These are phyloP conservation scores for Piscicola geometra DNA, from an alignment of 2,888 invertebrate genomes.

Conservation along the genomic window DNA sequence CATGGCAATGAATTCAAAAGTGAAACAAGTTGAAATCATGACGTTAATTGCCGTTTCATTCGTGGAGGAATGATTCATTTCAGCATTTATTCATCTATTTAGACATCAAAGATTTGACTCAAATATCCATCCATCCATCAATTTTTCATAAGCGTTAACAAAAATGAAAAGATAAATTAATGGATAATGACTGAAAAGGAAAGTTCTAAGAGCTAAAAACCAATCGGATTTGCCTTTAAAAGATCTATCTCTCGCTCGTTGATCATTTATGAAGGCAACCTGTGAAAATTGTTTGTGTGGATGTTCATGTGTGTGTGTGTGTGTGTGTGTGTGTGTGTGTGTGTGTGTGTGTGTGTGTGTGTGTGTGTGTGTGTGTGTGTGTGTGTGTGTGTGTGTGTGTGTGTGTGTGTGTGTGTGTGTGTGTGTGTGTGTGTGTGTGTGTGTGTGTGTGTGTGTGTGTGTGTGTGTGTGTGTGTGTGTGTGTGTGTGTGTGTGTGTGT, in stretches of 20 bases:
- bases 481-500: too few species aligned
- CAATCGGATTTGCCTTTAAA: not conserved
- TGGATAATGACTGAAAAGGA: conserved; percentile 15
- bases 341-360: conserved; percentile 17
- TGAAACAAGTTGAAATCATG: too few species aligned
- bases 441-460: conserved; percentile 14
- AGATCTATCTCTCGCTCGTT: not conserved
- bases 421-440: not conserved
- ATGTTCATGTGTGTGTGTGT: not conserved
- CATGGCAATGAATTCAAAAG: too few species aligned
- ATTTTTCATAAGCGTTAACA: not conserved
- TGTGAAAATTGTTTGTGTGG: not conserved
- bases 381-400: conserved; percentile 20
- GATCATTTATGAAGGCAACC: conserved; percentile 6
- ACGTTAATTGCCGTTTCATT: too few species aligned
- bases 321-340: conserved; percentile 17
- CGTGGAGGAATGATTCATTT: too few species aligned
- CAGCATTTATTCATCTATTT: too few species aligned
- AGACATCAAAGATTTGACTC: too few species aligned
- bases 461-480: conserved; percentile 2
- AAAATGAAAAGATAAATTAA: conserved; percentile 12
- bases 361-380: conserved; percentile 15
- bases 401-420: conserved; percentile 2
- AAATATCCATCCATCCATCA: conserved; percentile 22
- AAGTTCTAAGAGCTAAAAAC: conserved; percentile 1